phyloP scores from a whole-genome alignment of 2,113 vertebrate species.

The Cephalopterus ornatus region DNA sequence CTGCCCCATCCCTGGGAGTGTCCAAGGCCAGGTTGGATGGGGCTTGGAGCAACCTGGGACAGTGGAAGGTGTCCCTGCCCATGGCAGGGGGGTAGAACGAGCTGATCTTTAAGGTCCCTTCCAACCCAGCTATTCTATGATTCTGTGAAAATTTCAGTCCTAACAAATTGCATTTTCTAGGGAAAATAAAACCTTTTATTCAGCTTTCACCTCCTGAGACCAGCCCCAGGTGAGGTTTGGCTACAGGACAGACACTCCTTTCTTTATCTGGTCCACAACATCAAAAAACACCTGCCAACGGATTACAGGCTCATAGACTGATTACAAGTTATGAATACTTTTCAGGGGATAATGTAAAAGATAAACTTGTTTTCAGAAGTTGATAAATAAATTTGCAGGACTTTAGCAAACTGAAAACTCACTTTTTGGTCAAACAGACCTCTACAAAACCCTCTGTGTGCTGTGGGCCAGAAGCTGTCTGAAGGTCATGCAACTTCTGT shows the following conservation, averaged over 20 bases:
- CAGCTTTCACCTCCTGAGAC: background rate
- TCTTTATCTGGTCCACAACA: background rate
- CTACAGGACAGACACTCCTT: background rate
- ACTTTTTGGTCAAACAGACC: background rate
- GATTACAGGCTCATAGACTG: background rate
- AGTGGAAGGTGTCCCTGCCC: background rate
- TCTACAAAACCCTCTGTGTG: background rate
- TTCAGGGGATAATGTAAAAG: background rate
- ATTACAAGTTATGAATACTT: background rate
- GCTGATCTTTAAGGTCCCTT: background rate
- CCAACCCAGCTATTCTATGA: background rate
- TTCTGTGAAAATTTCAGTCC: background rate
- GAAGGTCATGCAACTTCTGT: background rate
- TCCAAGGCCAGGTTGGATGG: accelerated
- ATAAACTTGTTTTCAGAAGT: background rate
- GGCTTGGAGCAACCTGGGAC: background rate
- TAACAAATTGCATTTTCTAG: background rate
- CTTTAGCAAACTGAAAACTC: background rate
- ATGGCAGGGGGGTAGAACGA: background rate
- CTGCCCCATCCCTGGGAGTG: background rate
- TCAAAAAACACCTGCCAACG: background rate
- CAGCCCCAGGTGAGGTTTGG: background rate
- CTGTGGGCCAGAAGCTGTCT: background rate
- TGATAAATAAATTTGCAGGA: background rate
- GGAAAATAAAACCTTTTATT: background rate